Evolutionary conservation across 2,113 vertebrate species (phyloP), one percentile per base, ranked within the genome.

Genomic region (Anser cygnoides): DNA sequence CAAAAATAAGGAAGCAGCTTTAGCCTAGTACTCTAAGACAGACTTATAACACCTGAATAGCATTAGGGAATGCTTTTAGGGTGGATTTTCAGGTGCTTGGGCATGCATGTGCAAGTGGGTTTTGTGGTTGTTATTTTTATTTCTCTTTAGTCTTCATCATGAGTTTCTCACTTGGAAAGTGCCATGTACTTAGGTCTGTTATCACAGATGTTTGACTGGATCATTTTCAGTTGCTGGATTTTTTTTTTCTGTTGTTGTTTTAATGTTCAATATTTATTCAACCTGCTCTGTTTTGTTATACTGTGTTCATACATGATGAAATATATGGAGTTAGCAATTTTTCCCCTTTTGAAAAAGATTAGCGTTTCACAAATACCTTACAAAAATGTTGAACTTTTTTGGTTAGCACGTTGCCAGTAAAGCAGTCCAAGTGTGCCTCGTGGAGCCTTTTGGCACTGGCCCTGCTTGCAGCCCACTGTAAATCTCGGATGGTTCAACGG

Each of bases 191-290:
- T 50, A 7, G 37, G 49, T 81, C 71, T 97, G 96, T 97, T 96
- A 39, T 91, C 96, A 96, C 98, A 98, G 97, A 97, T 97, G 97
- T 96, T 68, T 84, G 83, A 84, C 50, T 91, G 97, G 97, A 94
- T 67, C 93, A 14, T 16, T 91, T 93, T 97, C 96, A 76, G 84
- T 82, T 95, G 81, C 77, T 91, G 73, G 29, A 3, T 91, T 92
- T 92, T 14, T 9, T 9, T n/a, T 37, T 61, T 92, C 46, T 49
- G 46, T 49, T 49, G 46, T 49, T 49, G 46, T 93, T 95, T 92
- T 44, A 5, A 87, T 57, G 76, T 89, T 95, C 94, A 94, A 52
- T 97, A 94, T 98, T 98, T 97, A 91, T 74, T 93, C 92, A 89
- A 4, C 81, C 85, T 90, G 77, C 85, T 95, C 90, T 93, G 73